These are phyloP conservation scores for Alosa sapidissima DNA, from an alignment of 2,797 vertebrate species.

Conservation along the genomic window DNA sequence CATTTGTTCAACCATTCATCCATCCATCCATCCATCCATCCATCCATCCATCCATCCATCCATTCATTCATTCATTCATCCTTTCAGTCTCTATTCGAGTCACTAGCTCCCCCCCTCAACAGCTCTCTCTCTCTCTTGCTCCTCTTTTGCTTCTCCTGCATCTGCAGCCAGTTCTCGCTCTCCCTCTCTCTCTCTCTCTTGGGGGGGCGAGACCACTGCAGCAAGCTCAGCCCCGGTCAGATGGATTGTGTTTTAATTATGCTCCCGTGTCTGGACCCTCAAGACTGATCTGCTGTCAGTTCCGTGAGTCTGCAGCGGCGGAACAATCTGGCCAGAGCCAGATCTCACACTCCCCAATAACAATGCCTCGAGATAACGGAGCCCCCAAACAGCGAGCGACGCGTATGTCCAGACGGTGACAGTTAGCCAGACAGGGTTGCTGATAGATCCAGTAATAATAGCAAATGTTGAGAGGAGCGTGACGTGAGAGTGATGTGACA, in stretches of 20 bases:
- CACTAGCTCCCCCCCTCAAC: too few relatives aligned
- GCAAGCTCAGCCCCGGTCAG: conserved; percentile 57
- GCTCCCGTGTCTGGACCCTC: conserved; percentile 54
- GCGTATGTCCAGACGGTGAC: not conserved
- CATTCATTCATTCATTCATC: too few relatives aligned
- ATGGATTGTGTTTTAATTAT: conserved; percentile 71
- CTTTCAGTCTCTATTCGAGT: too few relatives aligned
- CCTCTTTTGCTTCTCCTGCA: not conserved
- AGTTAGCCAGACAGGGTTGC: not conserved
- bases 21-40: too few relatives aligned
- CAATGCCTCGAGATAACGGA: not conserved
- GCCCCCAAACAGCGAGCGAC: not conserved
- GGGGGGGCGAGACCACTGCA: conserved; percentile 48
- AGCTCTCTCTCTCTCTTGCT: not conserved
- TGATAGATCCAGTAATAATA: not conserved
- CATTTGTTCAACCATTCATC: too few relatives aligned
- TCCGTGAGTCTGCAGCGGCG: not conserved
- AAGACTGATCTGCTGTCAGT: conserved; percentile 3
- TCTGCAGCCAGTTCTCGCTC: conserved; percentile 16
- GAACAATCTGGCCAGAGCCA: not conserved
- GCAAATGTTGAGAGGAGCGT: not conserved
- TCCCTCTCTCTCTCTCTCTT: conserved; percentile 41
- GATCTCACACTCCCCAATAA: not conserved
- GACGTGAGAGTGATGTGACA: not conserved
- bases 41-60: not conserved